Conservation (phyloP, 2,797 vertebrate species). For the Gorsachius magnificus region DNA sequence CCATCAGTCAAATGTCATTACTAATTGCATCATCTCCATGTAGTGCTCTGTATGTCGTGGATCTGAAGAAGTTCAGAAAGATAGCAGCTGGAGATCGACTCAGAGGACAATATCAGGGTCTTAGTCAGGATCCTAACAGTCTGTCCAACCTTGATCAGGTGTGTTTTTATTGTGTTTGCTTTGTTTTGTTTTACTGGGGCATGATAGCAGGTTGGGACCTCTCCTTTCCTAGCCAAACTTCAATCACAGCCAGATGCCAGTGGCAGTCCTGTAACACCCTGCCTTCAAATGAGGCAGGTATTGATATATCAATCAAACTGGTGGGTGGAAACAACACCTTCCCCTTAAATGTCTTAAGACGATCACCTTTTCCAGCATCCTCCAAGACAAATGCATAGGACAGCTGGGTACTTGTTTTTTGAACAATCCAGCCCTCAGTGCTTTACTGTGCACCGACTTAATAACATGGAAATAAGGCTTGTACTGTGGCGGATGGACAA, state of each 20-base stretch:
- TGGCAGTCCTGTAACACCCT: not conserved
- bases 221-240: not conserved
- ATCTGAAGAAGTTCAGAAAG: slow-evolving; percentile 98
- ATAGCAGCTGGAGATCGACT: slow-evolving; percentile 96
- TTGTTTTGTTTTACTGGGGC: not conserved
- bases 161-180: not conserved
- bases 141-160: slow-evolving; percentile 98
- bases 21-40: slow-evolving; percentile 37
- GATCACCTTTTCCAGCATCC: not conserved
- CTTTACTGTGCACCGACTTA: not conserved
- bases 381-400: not conserved
- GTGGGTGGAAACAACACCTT: not conserved
- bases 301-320: not conserved
- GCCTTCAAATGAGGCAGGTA: not conserved
- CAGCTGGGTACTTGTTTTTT: not conserved
- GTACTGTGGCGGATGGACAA: not conserved
- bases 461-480: not conserved
- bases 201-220: not conserved
- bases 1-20: not conserved
- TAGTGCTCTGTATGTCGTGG: slow-evolving; percentile 95
- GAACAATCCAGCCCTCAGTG: not conserved
- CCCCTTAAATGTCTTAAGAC: not conserved
- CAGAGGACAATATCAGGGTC: slow-evolving; percentile 94
- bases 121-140: slow-evolving; percentile 98
- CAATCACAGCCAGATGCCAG: not conserved